Evolutionary conservation across 92 coral and sea anemone species (phyloP), one percentile per base, ranked within the genome.

Genomic region (Siderastrea radians): DNA sequence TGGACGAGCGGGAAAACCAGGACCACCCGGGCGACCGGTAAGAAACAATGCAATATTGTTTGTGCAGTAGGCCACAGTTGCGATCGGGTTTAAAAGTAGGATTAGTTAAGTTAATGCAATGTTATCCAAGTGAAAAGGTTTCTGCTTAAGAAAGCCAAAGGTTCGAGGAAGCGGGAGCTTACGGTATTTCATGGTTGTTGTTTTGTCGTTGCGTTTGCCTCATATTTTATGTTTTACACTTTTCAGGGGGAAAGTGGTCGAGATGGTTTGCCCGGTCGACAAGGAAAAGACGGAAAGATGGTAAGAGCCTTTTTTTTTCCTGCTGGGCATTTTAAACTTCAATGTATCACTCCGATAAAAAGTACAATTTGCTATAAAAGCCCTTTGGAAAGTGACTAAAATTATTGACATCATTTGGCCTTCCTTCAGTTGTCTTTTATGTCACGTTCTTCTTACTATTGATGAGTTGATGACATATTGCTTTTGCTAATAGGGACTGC

Each of bases 21-120:
- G 89, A 75, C 43, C 75, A 1, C 89, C 89, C 7, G 89, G 89
- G 3, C 74, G n/a, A 49, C 68, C 73, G 62, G 89, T 85, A 76
- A 75, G 38, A 50, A 9, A 17, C 4, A 65, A 2, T 64, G 38
- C 38, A 26, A 26, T 26, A 26, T 12, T 8, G 17, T 64, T 4
- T 6, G 8, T 16, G 38, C 38, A 26, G 38, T 26, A 26, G 38
- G 38, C 38, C 38, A 26, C 38, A 26, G 38, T 26, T 26, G 38
- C 38, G 38, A 26, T 26, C 38, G 38, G 38, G 38, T 26, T 26
- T 26, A 0, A 26, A 26, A 26, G 38, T 26, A 26, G 38, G 38
- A 26, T 0, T 26, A 26, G 38, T 26, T 26, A 26, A 26, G 38
- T 26, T 26, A 26, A 0, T 26, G 38, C 38, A 26, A 26, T 26